Conservation (phyloP, 2,797 vertebrate genomes). For the Platyrinchus mystaceus region DNA sequence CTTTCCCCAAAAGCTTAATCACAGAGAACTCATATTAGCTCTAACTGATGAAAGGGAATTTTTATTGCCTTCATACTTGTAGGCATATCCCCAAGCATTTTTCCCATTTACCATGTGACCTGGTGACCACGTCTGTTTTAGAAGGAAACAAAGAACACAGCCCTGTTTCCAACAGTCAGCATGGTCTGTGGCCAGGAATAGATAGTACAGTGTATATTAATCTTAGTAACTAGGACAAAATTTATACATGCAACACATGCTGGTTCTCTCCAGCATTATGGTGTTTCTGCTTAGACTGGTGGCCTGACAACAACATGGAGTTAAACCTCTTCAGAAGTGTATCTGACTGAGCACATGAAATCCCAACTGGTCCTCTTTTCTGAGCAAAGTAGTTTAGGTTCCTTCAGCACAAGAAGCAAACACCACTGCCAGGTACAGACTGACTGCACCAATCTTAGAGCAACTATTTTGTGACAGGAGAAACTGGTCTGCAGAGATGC, state of each 20-base stretch:
- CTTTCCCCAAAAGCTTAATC: neutral
- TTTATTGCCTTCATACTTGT: neutral
- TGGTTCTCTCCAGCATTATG: neutral
- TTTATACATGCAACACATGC: neutral
- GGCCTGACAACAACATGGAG: neutral
- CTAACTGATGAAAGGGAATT: neutral
- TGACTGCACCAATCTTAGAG: neutral
- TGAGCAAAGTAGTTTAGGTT: neutral
- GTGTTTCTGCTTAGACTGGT: neutral
- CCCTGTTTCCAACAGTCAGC: neutral
- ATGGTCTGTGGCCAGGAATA: neutral
- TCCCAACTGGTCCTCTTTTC: neutral
- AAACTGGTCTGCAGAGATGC: rapidly evolving
- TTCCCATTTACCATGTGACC: neutral
- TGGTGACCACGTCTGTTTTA: neutral
- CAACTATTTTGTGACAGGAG: neutral
- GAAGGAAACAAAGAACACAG: neutral
- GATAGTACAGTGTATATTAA: neutral
- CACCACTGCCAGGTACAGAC: rapidly evolving
- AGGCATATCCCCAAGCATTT: neutral
- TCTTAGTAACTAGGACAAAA: neutral
- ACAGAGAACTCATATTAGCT: neutral
- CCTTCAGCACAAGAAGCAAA: neutral
- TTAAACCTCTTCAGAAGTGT: neutral
- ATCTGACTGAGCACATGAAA: neutral